phyloP scores from a whole-genome alignment of 1,140 invertebrate species.

The Bombus terrestris region DNA sequence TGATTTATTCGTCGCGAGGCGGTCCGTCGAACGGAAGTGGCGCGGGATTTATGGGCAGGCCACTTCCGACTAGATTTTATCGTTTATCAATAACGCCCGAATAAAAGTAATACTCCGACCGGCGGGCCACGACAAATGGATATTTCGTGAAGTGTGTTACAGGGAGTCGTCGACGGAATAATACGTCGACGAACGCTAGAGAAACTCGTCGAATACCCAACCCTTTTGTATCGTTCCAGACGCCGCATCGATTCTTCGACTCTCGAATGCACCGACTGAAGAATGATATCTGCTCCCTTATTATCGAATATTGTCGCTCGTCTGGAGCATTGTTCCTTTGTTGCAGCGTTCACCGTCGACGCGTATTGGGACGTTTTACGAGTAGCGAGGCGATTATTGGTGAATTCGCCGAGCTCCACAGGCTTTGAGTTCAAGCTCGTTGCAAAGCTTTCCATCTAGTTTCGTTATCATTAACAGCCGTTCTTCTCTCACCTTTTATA shows the following conservation, averaged over 20 bases:
- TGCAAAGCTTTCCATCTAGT: neutral
- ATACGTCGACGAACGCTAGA: slow-evolving; percentile 39
- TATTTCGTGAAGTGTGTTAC: slow-evolving; percentile 69
- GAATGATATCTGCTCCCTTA: neutral
- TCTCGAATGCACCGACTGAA: neutral
- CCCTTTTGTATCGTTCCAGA: slow-evolving; percentile 46
- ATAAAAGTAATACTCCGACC: slow-evolving; percentile 64
- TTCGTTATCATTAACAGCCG: neutral
- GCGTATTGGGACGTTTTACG: neutral
- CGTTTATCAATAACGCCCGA: slow-evolving; percentile 77
- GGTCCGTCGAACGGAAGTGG: slow-evolving; percentile 79
- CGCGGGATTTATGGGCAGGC: slow-evolving; percentile 70
- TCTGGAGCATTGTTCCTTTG: slow-evolving; percentile 18
- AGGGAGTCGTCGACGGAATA: slow-evolving; percentile 57
- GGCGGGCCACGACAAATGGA: slow-evolving; percentile 65
- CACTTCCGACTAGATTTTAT: slow-evolving; percentile 76
- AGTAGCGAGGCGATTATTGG: neutral
- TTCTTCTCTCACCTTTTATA: neutral
- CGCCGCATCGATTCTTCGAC: slow-evolving; percentile 41
- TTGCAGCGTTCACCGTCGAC: neutral
- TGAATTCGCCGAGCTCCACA: neutral
- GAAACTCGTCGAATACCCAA: slow-evolving; percentile 1
- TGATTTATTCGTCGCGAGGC: slow-evolving; percentile 75
- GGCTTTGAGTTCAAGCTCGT: neutral
- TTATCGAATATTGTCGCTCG: slow-evolving; percentile 26